Evolutionary conservation across 2,888 invertebrate genomes (phyloP).

Genomic region (Micoletzkya japonica): DNA sequence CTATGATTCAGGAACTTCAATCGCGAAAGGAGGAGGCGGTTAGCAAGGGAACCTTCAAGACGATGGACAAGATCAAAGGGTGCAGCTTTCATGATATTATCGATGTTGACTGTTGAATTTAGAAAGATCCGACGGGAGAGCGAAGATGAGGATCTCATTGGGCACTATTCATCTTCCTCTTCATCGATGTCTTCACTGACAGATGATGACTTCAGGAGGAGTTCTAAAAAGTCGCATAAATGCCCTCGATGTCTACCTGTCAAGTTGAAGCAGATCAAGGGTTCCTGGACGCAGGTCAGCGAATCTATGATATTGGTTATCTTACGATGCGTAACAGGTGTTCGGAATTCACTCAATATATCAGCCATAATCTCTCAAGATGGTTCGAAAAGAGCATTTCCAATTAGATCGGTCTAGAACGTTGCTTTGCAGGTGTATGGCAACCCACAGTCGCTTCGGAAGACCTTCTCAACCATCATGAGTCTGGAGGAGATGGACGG

Average conservation of each 20-base stretch:
- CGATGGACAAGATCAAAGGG: slow-evolving; percentile 45
- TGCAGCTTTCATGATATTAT: slow-evolving; percentile 11
- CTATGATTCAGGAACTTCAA: slow-evolving; percentile 36
- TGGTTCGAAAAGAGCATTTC: no score
- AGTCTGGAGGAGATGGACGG: slow-evolving; percentile 41
- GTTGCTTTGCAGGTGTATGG: slow-evolving; percentile 51
- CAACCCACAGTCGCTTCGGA: slow-evolving; percentile 50
- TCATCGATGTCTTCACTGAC: slow-evolving; percentile 1
- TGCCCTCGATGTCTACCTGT: slow-evolving; percentile 51
- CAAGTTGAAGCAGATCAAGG: slow-evolving; percentile 45
- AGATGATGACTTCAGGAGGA: slow-evolving; percentile 11
- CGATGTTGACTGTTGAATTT: neutral
- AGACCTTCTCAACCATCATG: slow-evolving; percentile 53
- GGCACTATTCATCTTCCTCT: neutral
- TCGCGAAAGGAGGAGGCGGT: slow-evolving; percentile 40
- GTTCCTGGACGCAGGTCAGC: slow-evolving; percentile 54
- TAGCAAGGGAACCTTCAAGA: slow-evolving; percentile 45
- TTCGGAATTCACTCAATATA: no score
- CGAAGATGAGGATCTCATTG: neutral
- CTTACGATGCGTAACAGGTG: no score
- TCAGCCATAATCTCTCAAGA: no score
- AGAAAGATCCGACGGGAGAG: slow-evolving; percentile 25
- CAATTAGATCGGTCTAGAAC: no score
- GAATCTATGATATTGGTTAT: neutral
- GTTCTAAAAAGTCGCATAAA: neutral